Evolutionary conservation across 1,140 invertebrate genomes (phyloP), one percentile per base, ranked within the genome.

Genomic region (Hypothenemus hampei): DNA sequence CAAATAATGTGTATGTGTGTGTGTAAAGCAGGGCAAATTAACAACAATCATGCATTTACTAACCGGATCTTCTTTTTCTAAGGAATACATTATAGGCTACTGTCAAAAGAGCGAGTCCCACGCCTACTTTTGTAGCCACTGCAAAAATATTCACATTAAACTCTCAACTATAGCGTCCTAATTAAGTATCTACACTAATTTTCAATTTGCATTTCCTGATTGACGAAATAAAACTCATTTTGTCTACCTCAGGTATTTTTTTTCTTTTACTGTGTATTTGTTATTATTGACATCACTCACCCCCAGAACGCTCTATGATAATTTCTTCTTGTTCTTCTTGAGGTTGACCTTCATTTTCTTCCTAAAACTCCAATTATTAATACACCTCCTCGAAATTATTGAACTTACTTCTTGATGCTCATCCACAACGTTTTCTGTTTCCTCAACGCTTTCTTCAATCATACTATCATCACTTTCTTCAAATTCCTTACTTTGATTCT

Each of bases 71-170:
- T 66, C 66, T 64, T 69, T 76, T 76, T 73, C 69, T 71, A 68
- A 77, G 66, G 64, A 77, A 78, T 68, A 88, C 85, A 69, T 85
- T 81, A 74, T 87, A 84, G 63, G 85, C 86, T 67, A 86, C 84
- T 65, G 84, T 75, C 68, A 86, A 78, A 69, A 89, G 76, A 59
- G 84, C 84, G 67, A 84, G 77, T 62, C 86, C 86, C 71, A 88
- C 80, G 67, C 77, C 79, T 76, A 87, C 77, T 76, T 87, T 88
- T 73, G 86, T 80, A 71, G 81, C 81, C 78, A 88, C 86, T 89
- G 81, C 64, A 87, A 64, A 65, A 45, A 15, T 64, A 33, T 48
- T 67, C 43, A 26, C 21, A 29, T 33, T 52, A 13, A 37, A 33
- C 4, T 24, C 20, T 35, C 15, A 16, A n/a, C 8, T 16, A 29